Percentiles rank a stretch among this genome's conserved stretches.
Evolutionary conservation across 2,113 vertebrate genomes (phyloP).

Genomic region (Taxidea taxus): DNA sequence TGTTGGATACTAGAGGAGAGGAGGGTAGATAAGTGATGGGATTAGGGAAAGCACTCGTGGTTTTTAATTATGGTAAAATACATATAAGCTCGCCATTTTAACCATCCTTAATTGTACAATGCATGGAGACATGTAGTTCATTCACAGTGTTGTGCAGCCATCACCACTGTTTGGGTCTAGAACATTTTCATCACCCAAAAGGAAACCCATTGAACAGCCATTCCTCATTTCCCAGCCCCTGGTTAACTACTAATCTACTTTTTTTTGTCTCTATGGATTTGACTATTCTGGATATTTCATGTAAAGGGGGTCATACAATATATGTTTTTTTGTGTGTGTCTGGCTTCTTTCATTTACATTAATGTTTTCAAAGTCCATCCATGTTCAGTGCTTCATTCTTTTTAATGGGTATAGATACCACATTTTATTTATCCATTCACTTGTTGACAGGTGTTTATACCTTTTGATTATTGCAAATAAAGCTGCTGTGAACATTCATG

Average conservation of each 20-base stretch:
- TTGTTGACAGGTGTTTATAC: background rate
- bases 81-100: background rate
- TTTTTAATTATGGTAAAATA: background rate
- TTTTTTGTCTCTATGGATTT: background rate
- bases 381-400: background rate
- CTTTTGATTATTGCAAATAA: background rate
- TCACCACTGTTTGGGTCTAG: background rate
- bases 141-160: background rate
- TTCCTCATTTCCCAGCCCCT: background rate
- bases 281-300: background rate
- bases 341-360: background rate
- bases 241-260: background rate
- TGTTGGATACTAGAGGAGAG: background rate
- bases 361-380: background rate
- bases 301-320: background rate
- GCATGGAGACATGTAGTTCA: background rate
- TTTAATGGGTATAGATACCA: background rate
- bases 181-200: background rate
- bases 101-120: background rate
- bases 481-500: background rate
- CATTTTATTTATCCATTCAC: background rate
- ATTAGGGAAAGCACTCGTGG: background rate
- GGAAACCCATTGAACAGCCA: background rate
- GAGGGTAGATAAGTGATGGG: background rate
- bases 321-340: background rate